These are phyloP conservation scores for Saccostrea echinata DNA, from an alignment of 1,140 invertebrate genomes.

Conservation along the genomic window DNA sequence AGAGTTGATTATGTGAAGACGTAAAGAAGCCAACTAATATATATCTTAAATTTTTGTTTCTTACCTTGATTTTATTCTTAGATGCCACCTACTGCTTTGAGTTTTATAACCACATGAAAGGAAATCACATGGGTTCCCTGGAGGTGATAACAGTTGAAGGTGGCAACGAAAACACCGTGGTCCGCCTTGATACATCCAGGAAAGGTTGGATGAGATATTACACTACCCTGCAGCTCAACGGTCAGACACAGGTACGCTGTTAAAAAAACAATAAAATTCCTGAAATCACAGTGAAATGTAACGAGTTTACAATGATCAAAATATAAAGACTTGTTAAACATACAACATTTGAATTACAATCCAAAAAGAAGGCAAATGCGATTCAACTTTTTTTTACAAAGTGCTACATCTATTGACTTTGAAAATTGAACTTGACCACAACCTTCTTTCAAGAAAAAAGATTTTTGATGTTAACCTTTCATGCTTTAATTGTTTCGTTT, in stretches of 20 bases:
- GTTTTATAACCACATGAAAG: conserved; percentile 6
- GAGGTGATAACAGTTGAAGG: neutral
- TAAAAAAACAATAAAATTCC: neutral
- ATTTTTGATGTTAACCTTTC: no score
- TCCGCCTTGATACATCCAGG: neutral
- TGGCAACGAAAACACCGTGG: neutral
- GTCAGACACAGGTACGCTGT: neutral
- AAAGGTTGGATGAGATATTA: neutral
- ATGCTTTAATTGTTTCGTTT: no score
- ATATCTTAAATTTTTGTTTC: no score
- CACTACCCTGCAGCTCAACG: neutral
- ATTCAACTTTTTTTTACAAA: no score
- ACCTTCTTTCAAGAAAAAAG: no score
- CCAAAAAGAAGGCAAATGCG: no score
- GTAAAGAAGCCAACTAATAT: no score
- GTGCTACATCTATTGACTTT: no score
- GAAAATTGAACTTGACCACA: no score
- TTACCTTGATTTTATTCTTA: neutral
- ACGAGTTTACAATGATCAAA: neutral
- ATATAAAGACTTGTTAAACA: no score
- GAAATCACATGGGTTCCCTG: neutral
- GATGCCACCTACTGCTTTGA: neutral
- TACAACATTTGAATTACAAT: no score
- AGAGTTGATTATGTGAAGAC: no score
- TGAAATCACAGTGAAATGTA: neutral